Evolutionary conservation across 2,113 vertebrate genomes (phyloP), one percentile per base, ranked within the genome.

Genomic region (Salvelinus fontinalis): DNA sequence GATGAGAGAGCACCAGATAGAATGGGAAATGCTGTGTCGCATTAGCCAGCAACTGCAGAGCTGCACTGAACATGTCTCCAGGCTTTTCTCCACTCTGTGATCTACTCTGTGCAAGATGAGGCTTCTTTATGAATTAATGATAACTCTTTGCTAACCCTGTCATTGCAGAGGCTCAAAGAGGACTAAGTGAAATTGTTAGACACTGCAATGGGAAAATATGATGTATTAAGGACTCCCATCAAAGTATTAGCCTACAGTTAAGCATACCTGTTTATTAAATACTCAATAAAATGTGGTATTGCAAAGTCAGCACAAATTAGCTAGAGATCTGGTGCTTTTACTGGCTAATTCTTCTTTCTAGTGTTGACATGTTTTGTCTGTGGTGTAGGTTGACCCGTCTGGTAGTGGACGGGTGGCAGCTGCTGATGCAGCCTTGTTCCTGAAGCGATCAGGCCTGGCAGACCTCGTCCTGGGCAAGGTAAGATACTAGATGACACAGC

Each of bases 381-480:
- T 73, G 76, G 82, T 83, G 5, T 83, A 99, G 98, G 96, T 99
- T 80, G 97, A 99, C 92, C 92, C 95, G 14, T 81, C 93, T 73
- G 93, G 93, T 86, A 94, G 94, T 82, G 98, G 98, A 86, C 93
- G 93, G 74, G 97, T 99, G 29, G 92, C 93, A 79, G 97, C 98
- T 78, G 93, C 94, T 70, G 97, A 99, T 91, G 98, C 98, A 73
- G 98, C 97, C 84, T 85, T 95, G 74, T 99, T 99, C 90, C 87
- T 99, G 86, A 99, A 99, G 89, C 96, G 92, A 87, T 99, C 98
- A 48, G 97, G 96, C 11, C 92, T 99, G 86, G 94, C 97, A 69
- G 98, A 99, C 88, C 89, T 99, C 82, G 93, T 98, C 73, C 94
- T 99, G 80, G 97, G 98, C 80, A 98, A 98, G 95, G 97, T 98